Percentiles rank a stretch among this genome's conserved stretches.
These are phyloP conservation scores for Augochlora pura DNA, from an alignment of 1,140 invertebrate species.

Conservation along the genomic window DNA sequence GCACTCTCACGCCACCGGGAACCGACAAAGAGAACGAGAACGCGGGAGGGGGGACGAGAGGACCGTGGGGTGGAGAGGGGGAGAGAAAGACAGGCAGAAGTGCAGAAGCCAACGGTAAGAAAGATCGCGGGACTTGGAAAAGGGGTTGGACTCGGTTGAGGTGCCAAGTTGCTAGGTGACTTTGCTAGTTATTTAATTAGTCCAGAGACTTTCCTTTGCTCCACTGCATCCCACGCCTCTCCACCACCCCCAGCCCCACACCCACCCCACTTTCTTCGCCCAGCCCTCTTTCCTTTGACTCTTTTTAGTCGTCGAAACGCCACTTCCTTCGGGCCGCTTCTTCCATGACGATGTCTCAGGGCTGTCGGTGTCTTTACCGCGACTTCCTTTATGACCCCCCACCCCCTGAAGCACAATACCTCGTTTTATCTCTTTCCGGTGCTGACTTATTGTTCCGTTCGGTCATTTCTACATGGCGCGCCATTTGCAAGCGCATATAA, in stretches of 20 bases:
- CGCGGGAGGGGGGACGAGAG: too few relatives aligned
- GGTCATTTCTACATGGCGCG: constrained; percentile 27
- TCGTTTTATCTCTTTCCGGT: not conserved
- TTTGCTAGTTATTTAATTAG: constrained; percentile 75
- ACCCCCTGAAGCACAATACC: constrained; percentile 41
- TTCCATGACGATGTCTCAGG: constrained; percentile 11
- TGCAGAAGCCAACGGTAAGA: constrained; percentile 59
- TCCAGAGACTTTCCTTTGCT: constrained; percentile 64
- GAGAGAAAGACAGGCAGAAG: constrained; percentile 52
- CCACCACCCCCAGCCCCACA: not conserved
- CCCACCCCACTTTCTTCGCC: not conserved
- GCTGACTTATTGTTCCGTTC: constrained; percentile 34
- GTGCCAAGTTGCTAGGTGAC: constrained; percentile 72
- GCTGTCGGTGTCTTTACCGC: constrained; percentile 29
- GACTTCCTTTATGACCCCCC: constrained; percentile 46
- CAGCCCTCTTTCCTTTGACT: constrained; percentile 16
- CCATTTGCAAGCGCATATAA: constrained; percentile 11
- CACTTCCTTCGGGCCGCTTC: not conserved
- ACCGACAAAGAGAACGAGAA: not conserved
- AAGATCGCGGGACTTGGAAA: constrained; percentile 62
- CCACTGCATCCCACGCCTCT: constrained; percentile 35
- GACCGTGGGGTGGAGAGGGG: constrained; percentile 2
- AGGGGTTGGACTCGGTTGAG: constrained; percentile 60
- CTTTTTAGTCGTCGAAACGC: constrained; percentile 34
- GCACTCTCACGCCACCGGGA: constrained; percentile 16